Base-by-base conservation (phyloP, 2,888 invertebrate species). In the Tridacna crocea region DNA sequence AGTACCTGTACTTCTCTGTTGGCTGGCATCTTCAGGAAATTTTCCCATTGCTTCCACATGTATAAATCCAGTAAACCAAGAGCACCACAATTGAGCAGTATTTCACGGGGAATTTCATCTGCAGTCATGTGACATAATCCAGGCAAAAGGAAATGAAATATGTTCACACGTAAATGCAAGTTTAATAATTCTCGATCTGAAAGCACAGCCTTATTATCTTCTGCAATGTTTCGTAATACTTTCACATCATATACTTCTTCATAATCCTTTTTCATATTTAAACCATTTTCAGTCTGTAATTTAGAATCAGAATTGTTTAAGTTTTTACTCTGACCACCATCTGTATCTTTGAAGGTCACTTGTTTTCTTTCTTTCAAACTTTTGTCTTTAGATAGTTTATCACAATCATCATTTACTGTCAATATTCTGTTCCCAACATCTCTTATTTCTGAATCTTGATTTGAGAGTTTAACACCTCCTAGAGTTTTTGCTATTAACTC, bases 71-170 rank as follows among this genome's bases (percentile, higher is more conserved):
- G 97, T 0, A 98, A 97, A 48, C 82, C 81, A 22, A 89, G 87
- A 13, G 85, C 72, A n/a, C 85, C 82, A 72, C 92, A 95, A 82
- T 97, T 96, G 73, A 98, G 95, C 85, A 98, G 95, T 82, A 98
- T 96, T 92, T 96, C 96, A 87, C 98, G 96, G 0, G 98, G 97
- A 89, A 97, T 96, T 90, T 98, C 98, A 95, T 98, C 98, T 27
- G 98, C 97, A 55, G 98, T 88, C 88, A 99, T 96, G 94, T 98
- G 98, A 92, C 98, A 98, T 8, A 98, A 95, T 0, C 98, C 98
- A 3, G 98, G 98, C 82, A 98, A 95, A 95, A 98, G 96, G 61
- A 98, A 95, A 75, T 98, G 96, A 24, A 98, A 94, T 70, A 98
- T 95, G 94, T 98, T 97, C 96, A 86, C 86, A 26, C 76, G 75